phyloP scores from a whole-genome alignment of 1,140 invertebrate species.

The Chymomyza costata region DNA sequence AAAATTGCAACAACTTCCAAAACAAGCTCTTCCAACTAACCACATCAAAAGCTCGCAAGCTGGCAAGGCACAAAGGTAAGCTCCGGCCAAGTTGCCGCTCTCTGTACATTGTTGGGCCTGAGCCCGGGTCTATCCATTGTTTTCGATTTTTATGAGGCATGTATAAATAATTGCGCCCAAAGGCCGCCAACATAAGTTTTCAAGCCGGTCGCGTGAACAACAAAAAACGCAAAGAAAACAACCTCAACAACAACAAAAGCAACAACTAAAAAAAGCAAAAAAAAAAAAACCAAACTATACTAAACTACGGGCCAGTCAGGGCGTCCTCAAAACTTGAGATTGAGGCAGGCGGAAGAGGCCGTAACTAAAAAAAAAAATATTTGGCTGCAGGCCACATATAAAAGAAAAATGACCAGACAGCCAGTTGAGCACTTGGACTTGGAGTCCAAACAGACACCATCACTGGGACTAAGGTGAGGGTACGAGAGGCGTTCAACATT shows the following conservation, averaged over 20 bases:
- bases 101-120: slow-evolving; percentile 40
- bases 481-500: slow-evolving; percentile 51
- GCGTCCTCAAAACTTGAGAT: too few relatives aligned
- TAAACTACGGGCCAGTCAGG: too few relatives aligned
- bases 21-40: slow-evolving; percentile 21
- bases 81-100: too few relatives aligned
- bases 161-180: slow-evolving; percentile 73
- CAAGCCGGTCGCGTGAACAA: slow-evolving; percentile 61
- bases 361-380: slow-evolving; percentile 2
- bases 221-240: slow-evolving; percentile 30
- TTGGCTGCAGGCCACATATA: slow-evolving; percentile 46
- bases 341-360: not conserved
- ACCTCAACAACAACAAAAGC: slow-evolving; percentile 13
- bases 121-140: slow-evolving; percentile 40
- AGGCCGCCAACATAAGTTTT: slow-evolving; percentile 73
- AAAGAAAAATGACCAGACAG: slow-evolving; percentile 43
- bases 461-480: not conserved
- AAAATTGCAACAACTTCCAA: too few relatives aligned
- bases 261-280: slow-evolving; percentile 21
- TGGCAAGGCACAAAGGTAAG: slow-evolving; percentile 30
- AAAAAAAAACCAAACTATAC: slow-evolving; percentile 35
- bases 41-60: slow-evolving; percentile 19
- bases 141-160: slow-evolving; percentile 73
- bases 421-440: too few relatives aligned
- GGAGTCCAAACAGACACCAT: not conserved